Base-by-base conservation (phyloP, 2,797 vertebrate genomes). In the Diplodus sargus region DNA sequence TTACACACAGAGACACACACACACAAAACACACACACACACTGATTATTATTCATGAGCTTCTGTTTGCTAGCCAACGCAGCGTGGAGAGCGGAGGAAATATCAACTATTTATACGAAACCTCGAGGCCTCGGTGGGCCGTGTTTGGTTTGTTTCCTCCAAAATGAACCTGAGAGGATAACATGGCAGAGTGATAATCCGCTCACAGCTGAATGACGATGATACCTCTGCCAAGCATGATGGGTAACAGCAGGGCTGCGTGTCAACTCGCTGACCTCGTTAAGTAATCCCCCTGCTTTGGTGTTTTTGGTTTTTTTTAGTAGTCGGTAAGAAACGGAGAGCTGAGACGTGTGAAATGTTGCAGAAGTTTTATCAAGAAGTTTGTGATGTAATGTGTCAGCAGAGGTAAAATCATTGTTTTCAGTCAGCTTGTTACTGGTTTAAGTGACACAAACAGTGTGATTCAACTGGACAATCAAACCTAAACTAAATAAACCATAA, bases 11-110 rank as follows among this genome's bases (percentile, higher is more conserved):
- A 53, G n/a, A 53, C 53, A 70, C 22, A 66, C 42, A 30, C 39
- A 23, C 47, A 63, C 52, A 52, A 20, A 52, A 70, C 22, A 66
- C 42, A 30, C 22, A 76, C 64, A 75, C 43, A 73, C 11, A 28
- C 30, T 67, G 59, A 82, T 85, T 71, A 83, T 83, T 62, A 90
- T 90, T 91, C 79, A 92, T 87, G 81, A 83, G 77, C 61, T 77
- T 72, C 76, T 79, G 77, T 80, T 82, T 79, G 81, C 74, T 71
- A 69, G 74, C 80, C 64, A 72, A 74, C 48, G 43, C 58, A 51
- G 66, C 22, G 51, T 12, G 34, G 16, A 58, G 49, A 79, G 67
- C 2, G 65, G 49, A 74, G 64, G 72, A 87, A 71, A 70, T 73
- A 84, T 85, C 25, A 43, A 62, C 39, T 72, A 69, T 79, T 77